These are phyloP conservation scores for Gila orcuttii DNA, from an alignment of 2,113 vertebrate species.

Conservation along the genomic window DNA sequence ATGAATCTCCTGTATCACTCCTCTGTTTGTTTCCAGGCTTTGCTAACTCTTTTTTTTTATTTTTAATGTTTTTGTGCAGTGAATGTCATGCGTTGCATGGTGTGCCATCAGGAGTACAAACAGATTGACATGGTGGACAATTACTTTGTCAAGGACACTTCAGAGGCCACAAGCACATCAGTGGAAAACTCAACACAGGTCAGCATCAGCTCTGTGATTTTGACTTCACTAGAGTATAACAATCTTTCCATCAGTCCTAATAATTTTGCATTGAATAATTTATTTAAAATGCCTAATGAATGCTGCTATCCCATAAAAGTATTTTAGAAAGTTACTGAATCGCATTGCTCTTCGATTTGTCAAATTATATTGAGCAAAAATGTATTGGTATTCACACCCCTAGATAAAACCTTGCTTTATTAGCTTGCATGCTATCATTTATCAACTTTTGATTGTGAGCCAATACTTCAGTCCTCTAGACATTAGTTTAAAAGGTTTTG, in stretches of 20 bases:
- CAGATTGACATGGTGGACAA: constrained; percentile 97
- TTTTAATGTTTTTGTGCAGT: constrained; percentile 70
- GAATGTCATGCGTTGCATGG: constrained; percentile 90
- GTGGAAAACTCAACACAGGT: constrained; percentile 96
- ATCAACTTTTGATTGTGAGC: background rate
- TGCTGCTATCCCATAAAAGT: background rate
- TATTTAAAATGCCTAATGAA: background rate
- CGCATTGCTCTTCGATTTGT: too few species aligned
- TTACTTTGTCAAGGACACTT: constrained; percentile 96
- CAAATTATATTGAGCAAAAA: too few species aligned
- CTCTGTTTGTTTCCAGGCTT: background rate
- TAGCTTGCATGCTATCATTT: background rate
- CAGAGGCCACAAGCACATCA: constrained; percentile 85
- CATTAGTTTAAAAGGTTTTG: background rate
- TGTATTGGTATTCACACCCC: background rate
- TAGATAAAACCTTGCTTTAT: background rate
- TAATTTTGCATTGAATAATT: background rate
- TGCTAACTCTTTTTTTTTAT: background rate
- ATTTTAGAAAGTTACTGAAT: background rate
- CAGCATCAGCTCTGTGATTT: constrained; percentile 5
- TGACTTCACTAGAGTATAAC: background rate
- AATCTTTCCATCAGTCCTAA: background rate
- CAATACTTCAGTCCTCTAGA: background rate
- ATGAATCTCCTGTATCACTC: background rate
- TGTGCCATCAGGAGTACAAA: constrained; percentile 96